Conservation (phyloP, 2,797 vertebrate genomes). For the Linurgus olivaceus region DNA sequence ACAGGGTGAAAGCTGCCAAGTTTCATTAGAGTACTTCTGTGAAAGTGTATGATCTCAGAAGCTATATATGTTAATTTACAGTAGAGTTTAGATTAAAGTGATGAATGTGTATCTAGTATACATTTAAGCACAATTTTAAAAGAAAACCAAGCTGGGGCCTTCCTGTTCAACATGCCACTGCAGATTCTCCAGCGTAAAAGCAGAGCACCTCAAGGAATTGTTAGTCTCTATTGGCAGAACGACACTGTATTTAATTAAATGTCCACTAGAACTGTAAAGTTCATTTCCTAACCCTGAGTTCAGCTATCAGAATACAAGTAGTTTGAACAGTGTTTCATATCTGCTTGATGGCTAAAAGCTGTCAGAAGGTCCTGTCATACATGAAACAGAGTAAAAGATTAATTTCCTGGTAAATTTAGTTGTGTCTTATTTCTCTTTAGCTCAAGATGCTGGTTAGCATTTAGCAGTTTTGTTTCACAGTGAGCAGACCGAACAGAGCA, state of each 20-base stretch:
- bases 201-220: background rate
- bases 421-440: background rate
- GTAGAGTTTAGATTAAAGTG: conserved; percentile 66
- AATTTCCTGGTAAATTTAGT: conserved; percentile 27
- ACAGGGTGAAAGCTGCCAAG: conserved; percentile 76
- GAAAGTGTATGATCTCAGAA: conserved; percentile 82
- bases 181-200: background rate
- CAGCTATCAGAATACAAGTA: conserved; percentile 2
- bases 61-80: conserved; percentile 79
- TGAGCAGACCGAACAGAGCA: background rate
- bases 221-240: background rate
- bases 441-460: background rate
- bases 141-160: conserved; percentile 39
- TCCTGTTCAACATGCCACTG: conserved; percentile 27
- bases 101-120: conserved; percentile 65
- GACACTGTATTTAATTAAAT: conserved; percentile 21
- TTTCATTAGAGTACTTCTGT: conserved; percentile 82
- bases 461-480: background rate
- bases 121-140: conserved; percentile 59
- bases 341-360: conserved; percentile 20
- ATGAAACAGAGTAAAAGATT: background rate
- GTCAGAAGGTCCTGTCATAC: conserved; percentile 42
- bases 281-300: conserved; percentile 8
- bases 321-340: conserved; percentile 21
- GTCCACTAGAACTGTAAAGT: background rate